These are phyloP conservation scores for Julus scandinavius DNA, from an alignment of 2,888 invertebrate species.

Conservation along the genomic window DNA sequence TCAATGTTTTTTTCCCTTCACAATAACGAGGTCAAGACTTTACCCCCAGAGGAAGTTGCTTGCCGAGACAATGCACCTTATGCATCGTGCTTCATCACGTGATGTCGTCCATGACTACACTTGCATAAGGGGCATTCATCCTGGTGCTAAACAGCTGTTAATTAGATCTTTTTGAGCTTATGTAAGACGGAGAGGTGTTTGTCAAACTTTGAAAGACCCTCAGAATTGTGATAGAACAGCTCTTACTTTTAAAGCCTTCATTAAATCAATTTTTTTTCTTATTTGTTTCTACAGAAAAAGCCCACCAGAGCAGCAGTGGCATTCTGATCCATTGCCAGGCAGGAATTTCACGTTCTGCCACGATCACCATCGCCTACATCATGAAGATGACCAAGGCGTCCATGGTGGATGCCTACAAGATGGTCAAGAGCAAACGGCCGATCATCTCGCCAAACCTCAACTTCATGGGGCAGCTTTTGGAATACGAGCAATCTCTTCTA, in stretches of 20 bases:
- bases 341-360: conserved; percentile 93
- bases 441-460: conserved; percentile 96
- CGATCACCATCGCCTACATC: conserved; percentile 93
- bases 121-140: too few relatives aligned
- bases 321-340: conserved; percentile 96
- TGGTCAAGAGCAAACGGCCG: conserved; percentile 83
- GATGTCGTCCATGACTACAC: neutral
- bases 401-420: conserved; percentile 86
- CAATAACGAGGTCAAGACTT: too few relatives aligned
- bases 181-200: too few relatives aligned
- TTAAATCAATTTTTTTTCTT: conserved; percentile 23
- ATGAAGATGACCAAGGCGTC: conserved; percentile 87
- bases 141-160: too few relatives aligned
- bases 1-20: too few relatives aligned
- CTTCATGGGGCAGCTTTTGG: conserved; percentile 90
- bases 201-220: too few relatives aligned
- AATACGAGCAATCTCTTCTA: conserved; percentile 78
- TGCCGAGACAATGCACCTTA: too few relatives aligned
- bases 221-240: too few relatives aligned
- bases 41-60: too few relatives aligned
- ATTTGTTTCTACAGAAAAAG: conserved; percentile 72
- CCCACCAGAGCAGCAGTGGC: conserved; percentile 74
- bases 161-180: too few relatives aligned
- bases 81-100: too few relatives aligned
- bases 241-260: too few relatives aligned